Evolutionary conservation across 2,888 invertebrate genomes (phyloP).

Genomic region (Rhopalosiphum nymphaeae): DNA sequence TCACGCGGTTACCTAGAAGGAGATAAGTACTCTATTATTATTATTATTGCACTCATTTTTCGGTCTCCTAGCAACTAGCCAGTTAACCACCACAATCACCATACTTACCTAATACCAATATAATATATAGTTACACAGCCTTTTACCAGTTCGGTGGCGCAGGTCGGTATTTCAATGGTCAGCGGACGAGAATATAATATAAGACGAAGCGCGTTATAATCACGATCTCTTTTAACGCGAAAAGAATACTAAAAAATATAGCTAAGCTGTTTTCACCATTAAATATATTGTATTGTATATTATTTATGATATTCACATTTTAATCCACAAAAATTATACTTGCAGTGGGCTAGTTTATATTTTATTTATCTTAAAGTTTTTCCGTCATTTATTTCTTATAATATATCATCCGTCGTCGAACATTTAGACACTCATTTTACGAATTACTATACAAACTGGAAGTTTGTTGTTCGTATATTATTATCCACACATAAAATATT

Average conservation of each 20-base stretch:
- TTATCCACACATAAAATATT: neutral
- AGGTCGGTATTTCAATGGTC: neutral
- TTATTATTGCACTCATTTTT: neutral
- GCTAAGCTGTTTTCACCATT: neutral
- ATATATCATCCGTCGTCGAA: neutral
- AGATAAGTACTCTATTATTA: slow-evolving; percentile 6
- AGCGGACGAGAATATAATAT: neutral
- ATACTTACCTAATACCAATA: neutral
- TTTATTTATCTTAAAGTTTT: slow-evolving; percentile 7
- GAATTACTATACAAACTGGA: neutral
- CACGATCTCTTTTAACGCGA: neutral
- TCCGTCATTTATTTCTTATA: neutral
- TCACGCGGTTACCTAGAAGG: neutral
- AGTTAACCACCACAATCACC: neutral
- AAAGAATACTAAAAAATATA: neutral
- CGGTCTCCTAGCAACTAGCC: neutral
- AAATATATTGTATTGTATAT: neutral
- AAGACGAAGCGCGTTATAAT: neutral
- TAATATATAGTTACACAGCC: neutral
- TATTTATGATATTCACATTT: slow-evolving; percentile 20
- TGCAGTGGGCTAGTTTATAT: neutral
- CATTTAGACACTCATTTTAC: neutral
- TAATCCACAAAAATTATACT: neutral
- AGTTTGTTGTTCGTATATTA: neutral
- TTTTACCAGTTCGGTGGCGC: neutral